A percentile compares a stretch with the other conserved stretches of the same genome.
These are phyloP conservation scores for Rotaria macrura DNA, from an alignment of 2,888 invertebrate species.

Conservation along the genomic window DNA sequence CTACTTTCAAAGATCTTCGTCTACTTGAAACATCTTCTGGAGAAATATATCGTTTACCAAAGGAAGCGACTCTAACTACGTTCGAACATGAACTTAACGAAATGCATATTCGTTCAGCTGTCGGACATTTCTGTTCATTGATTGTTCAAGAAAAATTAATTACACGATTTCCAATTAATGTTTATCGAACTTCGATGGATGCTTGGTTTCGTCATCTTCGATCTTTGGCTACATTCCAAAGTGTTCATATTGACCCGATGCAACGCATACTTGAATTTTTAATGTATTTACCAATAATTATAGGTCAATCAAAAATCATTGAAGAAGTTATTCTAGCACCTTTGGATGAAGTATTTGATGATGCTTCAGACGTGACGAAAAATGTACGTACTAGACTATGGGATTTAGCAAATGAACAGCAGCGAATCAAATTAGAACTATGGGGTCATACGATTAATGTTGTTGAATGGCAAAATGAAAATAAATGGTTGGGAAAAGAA, in stretches of 20 bases:
- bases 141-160: background rate
- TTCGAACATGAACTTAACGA: background rate
- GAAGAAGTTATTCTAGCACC: background rate
- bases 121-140: background rate
- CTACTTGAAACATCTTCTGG: background rate
- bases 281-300: background rate
- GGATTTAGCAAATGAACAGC: background rate
- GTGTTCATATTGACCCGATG: background rate
- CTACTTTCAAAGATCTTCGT: background rate
- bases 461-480: background rate
- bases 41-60: background rate
- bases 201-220: background rate
- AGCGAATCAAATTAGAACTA: background rate
- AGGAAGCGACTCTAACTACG: background rate
- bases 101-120: background rate
- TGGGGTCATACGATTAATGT: background rate
- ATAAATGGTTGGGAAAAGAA: background rate
- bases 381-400: background rate
- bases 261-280: background rate
- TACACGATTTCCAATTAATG: background rate
- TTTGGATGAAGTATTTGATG: background rate
- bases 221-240: background rate
- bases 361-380: background rate
- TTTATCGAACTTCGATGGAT: background rate
- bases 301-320: background rate